Base-by-base conservation (phyloP, 2,113 vertebrate species). In the Proteles cristata region DNA sequence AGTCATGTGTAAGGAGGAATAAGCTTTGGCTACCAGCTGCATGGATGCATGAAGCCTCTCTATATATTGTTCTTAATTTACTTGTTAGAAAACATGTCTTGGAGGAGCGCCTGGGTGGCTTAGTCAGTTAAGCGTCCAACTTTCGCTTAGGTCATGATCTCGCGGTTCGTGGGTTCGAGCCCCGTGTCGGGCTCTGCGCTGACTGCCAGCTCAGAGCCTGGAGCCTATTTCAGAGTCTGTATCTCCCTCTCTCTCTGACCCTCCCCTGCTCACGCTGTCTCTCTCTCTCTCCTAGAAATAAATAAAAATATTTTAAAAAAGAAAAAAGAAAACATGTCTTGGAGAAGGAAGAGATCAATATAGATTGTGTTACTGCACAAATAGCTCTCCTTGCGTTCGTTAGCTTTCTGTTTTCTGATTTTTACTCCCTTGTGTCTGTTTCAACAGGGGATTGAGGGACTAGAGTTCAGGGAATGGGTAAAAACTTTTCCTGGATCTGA, bases 401-500 rank as follows among this genome's bases (percentile, higher is more conserved):
- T 82, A 89, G 14, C 2, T 88, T 88, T 83, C 39, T 81, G 28
- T 63, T 69, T 85, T 39, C 58, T 87, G n/a, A 84, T 53, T 63
- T 90, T 84, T 55, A 74, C 58, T 68, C 81, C 16, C 3, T 5
- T 66, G 11, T 55, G 28, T 25, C 35, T 61, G 31, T 76, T 97
- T 48, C 45, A 92, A 90, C 10, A 4, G 71, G 33, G 35, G 39
- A 74, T 55, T 74, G 11, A 5, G 21, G 25, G 5, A 21, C 48
- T 69, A 15, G 6, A 48, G 45, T 19, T 2, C 11, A 33, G 48
- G 14, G 26, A 55, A 12, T n/a, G 2, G 71, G n/a, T 68, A 91
- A 93, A 93, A 96, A 33, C 12, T 89, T 35, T 92, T 89, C 2
- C 58, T 31, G 85, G 53, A 73, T n/a, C 11, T 66, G 31, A 53